Evolutionary conservation across 2,113 vertebrate species (phyloP), one percentile per base, ranked within the genome.

Genomic region (Atractosteus spatula): DNA sequence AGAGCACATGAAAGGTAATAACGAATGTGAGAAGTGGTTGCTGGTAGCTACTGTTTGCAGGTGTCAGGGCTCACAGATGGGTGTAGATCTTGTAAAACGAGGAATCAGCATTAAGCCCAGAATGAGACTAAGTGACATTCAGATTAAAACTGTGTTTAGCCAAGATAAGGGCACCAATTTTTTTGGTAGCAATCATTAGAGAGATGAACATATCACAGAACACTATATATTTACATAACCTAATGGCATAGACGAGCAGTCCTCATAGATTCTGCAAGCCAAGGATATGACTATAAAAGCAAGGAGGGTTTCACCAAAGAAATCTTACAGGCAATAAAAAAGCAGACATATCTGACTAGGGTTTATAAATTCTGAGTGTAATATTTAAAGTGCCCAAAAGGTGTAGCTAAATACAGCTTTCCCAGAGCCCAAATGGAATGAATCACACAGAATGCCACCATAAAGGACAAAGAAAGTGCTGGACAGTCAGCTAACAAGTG

Each of bases 51-150:
- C 11, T n/a, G 56, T 16, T 41, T 71, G 59, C 44, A 63, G 51
- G 70, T 71, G 51, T 59, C 57, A 55, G 66, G 72, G 66, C 14
- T 71, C 72, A 68, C 8, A 78, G 61, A 55, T 29, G 17, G 45
- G 44, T 66, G n/a, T 17, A 67, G 68, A 81, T 62, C 73, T 74
- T 74, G 71, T 70, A 75, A 55, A 47, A 78, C 62, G 68, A n/a
- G 59, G 17, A 62, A 57, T 16, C 47, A 51, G 59, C 74, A 51
- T 55, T 62, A 59, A 63, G n/a, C 12, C 72, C 71, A 63, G 74
- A 7, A 57, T 43, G 69, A 71, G 65, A 61, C 68, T 29, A 56
- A 76, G 67, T 62, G 64, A 51, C 67, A 55, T 63, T 45, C 61
- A 74, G 55, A 44, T 62, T 14, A 71, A 56, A 74, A 62, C 44